Evolutionary conservation across 2,797 vertebrate genomes (phyloP), one percentile per base, ranked within the genome.

Genomic region (Rhincodon typus): DNA sequence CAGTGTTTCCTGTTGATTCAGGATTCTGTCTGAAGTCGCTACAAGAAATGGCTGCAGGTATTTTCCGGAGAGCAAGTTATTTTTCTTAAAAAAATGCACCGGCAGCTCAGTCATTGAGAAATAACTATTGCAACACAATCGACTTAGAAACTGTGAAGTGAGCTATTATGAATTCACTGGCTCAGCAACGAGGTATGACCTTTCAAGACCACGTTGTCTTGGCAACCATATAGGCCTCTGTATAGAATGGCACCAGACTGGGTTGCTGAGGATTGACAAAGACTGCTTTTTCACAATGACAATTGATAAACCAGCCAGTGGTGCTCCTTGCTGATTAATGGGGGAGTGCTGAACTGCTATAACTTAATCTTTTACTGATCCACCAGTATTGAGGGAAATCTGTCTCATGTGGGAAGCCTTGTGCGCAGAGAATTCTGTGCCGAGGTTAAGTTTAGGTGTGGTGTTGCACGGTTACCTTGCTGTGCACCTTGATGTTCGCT

Each of bases 141-240:
- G 46, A 57, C 57, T 91, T 91, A 66, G 57, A 66, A 38, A 91
- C 57, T 7, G 88, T 91, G 34, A 91, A 62, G n/a, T n/a, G 57
- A 62, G 88, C 88, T 91, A n/a, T 91, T 91, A 91, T 91, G 88
- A 62, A 91, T 66, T 91, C 30, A 34, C 57, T 91, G 88, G 57
- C 34, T 66, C 57, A 66, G 88, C 57, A 66, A n/a, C 15, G 57
- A 91, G 53, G 88, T 91, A 21, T 91, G 88, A 91, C 88, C 88
- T 66, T 62, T 62, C 30, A 91, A 91, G 57, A 6, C 57, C 88
- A n/a, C 15, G 88, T 91, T 91, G 88, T 38, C 88, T 66, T 91
- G 38, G 88, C 66, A 91, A 91, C 88, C 88, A 38, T 66, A n/a
- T 62, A 91, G 88, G 57, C 88, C 88, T 62, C 30, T 2, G 88